phyloP scores from a whole-genome alignment of 92 coral and sea anemone species.

The Parazoanthus atlanticus region DNA sequence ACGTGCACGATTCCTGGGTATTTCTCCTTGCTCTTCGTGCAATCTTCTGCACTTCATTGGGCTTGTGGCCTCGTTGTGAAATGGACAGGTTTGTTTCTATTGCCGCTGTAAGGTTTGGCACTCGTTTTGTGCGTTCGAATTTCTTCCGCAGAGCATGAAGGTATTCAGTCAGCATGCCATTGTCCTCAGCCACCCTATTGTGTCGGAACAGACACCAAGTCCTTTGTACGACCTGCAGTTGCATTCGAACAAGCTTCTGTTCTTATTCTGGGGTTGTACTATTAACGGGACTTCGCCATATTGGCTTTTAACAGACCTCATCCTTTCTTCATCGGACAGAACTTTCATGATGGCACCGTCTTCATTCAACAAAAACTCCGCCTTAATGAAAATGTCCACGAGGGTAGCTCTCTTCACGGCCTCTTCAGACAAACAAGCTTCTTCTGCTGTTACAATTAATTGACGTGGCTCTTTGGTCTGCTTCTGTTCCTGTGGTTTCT shows the following conservation, averaged over 20 bases:
- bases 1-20: slow-evolving; percentile 19
- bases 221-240: slow-evolving; percentile 44
- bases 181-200: slow-evolving; percentile 55
- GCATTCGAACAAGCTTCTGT: slow-evolving; percentile 53
- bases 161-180: slow-evolving; percentile 40
- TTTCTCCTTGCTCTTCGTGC: slow-evolving; percentile 32
- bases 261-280: slow-evolving; percentile 33
- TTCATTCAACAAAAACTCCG: slow-evolving; percentile 45
- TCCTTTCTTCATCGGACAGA: slow-evolving; percentile 40
- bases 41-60: slow-evolving; percentile 48
- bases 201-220: slow-evolving; percentile 53
- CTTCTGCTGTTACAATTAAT: slow-evolving; percentile 47
- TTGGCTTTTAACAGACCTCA: slow-evolving; percentile 50
- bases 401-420: slow-evolving; percentile 1
- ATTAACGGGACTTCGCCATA: slow-evolving; percentile 41
- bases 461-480: slow-evolving; percentile 15
- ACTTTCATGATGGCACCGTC: slow-evolving; percentile 49
- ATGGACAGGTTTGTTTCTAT: slow-evolving; percentile 40
- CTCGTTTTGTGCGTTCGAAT: slow-evolving; percentile 13
- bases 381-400: slow-evolving; percentile 44
- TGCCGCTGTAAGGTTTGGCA: slow-evolving; percentile 29
- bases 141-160: slow-evolving; percentile 42
- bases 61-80: slow-evolving; percentile 49
- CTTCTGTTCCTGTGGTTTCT: not conserved
- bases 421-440: slow-evolving; percentile 36